Conservation (phyloP, 1,140 invertebrate genomes). For the Aethina tumida region DNA sequence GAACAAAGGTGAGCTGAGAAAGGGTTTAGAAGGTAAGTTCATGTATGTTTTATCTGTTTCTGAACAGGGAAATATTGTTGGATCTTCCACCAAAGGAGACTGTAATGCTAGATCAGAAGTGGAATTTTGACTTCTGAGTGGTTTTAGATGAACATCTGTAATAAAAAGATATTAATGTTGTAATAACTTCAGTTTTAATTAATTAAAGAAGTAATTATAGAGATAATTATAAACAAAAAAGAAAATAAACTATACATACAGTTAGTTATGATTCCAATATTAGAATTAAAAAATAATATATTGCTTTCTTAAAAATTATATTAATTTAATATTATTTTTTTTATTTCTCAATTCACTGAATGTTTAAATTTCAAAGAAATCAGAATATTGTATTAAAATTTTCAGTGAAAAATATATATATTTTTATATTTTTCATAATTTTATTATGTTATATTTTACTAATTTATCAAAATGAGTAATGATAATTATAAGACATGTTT, state of each 20-base stretch:
- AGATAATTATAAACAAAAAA: neutral
- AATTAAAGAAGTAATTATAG: neutral
- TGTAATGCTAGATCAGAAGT: conserved; percentile 4
- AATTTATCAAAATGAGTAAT: no score
- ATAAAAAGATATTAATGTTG: conserved; percentile 3
- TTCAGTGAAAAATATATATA: no score
- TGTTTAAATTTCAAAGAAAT: no score
- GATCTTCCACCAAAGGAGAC: conserved; percentile 1
- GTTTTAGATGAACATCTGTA: conserved; percentile 15
- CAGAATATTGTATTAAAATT: no score
- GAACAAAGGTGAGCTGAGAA: conserved; percentile 12
- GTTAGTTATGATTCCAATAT: no score
- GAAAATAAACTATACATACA: neutral
- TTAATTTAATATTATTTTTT: conserved; percentile 10
- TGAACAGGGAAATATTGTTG: conserved; percentile 3
- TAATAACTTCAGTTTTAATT: neutral
- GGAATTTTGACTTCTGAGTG: conserved; percentile 4
- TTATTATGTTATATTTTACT: no score
- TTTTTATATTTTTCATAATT: no score
- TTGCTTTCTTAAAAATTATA: neutral
- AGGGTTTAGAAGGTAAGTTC: conserved; percentile 9
- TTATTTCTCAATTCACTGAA: no score
- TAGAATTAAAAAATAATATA: neutral
- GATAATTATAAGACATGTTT: no score
- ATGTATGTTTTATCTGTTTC: conserved; percentile 13